phyloP scores from a whole-genome alignment of 1,140 invertebrate genomes.

The Caenorhabditis tropicalis region DNA sequence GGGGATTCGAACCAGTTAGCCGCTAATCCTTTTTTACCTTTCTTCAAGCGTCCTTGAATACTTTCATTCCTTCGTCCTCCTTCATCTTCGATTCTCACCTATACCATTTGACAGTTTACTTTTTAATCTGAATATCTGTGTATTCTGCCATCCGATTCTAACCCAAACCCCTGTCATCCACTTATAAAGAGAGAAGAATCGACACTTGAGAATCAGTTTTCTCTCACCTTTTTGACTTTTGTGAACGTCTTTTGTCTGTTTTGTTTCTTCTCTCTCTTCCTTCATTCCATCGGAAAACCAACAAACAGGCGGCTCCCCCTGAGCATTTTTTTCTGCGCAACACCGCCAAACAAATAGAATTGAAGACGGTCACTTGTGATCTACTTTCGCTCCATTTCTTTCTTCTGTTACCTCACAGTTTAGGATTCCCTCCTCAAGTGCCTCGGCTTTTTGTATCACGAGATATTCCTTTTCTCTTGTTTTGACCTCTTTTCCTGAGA shows the following conservation, averaged over 20 bases:
- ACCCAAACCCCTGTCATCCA: no score
- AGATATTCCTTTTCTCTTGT: neutral
- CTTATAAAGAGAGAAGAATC: neutral
- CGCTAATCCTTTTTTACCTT: neutral
- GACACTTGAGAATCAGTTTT: neutral
- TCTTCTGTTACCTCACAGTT: neutral
- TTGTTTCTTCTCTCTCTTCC: neutral
- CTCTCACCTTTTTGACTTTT: neutral
- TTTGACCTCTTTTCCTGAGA: neutral
- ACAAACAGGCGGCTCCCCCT: neutral
- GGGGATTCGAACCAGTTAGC: neutral
- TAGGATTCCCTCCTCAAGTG: neutral
- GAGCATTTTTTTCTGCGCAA: neutral
- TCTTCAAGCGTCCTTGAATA: neutral
- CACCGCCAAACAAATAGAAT: neutral
- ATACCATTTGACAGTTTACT: neutral
- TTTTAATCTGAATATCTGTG: neutral
- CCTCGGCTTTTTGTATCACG: neutral
- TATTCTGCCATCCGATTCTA: no score
- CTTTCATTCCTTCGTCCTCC: neutral
- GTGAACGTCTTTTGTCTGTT: neutral
- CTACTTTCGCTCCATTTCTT: neutral
- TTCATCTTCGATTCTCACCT: neutral
- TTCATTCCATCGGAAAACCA: neutral
- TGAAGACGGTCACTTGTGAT: constrained; percentile 20